Conservation (phyloP, 2,888 invertebrate genomes). For the Cheilosia variabilis region DNA sequence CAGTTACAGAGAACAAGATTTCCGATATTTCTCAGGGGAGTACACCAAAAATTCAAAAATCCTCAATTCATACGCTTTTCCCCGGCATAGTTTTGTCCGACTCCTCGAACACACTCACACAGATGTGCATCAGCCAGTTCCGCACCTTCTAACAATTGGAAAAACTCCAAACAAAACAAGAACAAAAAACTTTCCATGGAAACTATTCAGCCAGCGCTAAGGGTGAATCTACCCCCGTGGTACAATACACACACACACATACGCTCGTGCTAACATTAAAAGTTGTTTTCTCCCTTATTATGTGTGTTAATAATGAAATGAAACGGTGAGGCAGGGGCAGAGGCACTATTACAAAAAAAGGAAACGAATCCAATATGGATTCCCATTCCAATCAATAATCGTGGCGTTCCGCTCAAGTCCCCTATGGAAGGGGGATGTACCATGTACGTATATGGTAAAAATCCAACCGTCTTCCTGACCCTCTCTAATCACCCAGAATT, state of each 20-base stretch:
- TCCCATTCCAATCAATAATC: conserved; percentile 68
- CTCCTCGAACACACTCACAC: conserved; percentile 2
- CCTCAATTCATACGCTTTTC: conserved; percentile 42
- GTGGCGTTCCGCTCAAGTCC: conserved; percentile 6
- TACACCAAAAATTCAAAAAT: conserved; percentile 51
- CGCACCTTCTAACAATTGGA: neutral
- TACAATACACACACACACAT: neutral
- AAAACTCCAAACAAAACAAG: conserved; percentile 23
- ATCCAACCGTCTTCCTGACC: conserved; percentile 2
- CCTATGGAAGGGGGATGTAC: conserved; percentile 10
- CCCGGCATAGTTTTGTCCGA: conserved; percentile 12
- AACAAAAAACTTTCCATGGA: conserved; percentile 44
- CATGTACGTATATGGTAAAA: neutral
- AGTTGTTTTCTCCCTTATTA: conserved; percentile 15
- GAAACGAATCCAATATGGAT: conserved; percentile 65
- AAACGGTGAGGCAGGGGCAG: conserved; percentile 20
- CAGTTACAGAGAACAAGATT: conserved; percentile 58
- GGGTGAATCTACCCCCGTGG: conserved; percentile 42
- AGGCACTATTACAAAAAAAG: conserved; percentile 44
- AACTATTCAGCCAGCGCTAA: conserved; percentile 50
- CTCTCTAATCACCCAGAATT: conserved; percentile 40
- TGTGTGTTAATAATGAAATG: conserved; percentile 33
- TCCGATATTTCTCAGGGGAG: conserved; percentile 66
- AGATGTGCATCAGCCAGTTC: conserved; percentile 13
- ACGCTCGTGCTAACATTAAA: conserved; percentile 22